Percentiles rank a stretch among this genome's conserved stretches.
These are phyloP conservation scores for Protomyctophum bolini DNA, from an alignment of 2,113 vertebrate species.

Conservation along the genomic window DNA sequence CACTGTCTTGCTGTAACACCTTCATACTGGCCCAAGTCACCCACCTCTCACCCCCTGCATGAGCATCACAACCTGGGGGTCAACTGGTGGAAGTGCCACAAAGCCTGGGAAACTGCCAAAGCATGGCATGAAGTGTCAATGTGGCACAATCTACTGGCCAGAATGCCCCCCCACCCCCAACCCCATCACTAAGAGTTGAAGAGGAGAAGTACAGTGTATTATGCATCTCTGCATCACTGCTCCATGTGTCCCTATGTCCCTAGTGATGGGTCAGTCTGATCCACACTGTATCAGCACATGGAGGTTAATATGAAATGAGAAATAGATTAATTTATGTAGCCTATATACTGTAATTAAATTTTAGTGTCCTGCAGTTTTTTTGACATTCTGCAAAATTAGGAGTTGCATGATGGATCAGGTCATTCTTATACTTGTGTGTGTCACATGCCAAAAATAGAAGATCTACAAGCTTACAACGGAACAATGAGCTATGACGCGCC, in stretches of 20 bases:
- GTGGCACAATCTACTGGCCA: conserved; percentile 31
- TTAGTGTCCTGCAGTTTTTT: no score
- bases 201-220: conserved; percentile 39
- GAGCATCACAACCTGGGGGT: not conserved
- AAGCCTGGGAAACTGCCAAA: conserved; percentile 1
- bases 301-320: no score
- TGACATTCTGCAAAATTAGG: no score
- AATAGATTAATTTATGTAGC: no score
- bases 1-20: conserved; percentile 3
- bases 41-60: conserved; percentile 12
- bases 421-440: no score
- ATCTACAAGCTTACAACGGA: no score
- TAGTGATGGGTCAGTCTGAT: no score
- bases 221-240: conserved; percentile 16
- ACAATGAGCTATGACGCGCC: no score
- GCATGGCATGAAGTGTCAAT: conserved; percentile 33
- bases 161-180: not conserved
- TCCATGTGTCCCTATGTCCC: not conserved
- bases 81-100: not conserved
- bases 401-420: no score
- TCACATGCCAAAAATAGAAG: no score
- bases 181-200: not conserved
- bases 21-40: not conserved
- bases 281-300: no score
- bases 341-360: no score